A percentile compares a stretch with the other conserved stretches of the same genome.
These are phyloP conservation scores for Arenaria interpres DNA, from an alignment of 2,113 vertebrate species.

Conservation along the genomic window DNA sequence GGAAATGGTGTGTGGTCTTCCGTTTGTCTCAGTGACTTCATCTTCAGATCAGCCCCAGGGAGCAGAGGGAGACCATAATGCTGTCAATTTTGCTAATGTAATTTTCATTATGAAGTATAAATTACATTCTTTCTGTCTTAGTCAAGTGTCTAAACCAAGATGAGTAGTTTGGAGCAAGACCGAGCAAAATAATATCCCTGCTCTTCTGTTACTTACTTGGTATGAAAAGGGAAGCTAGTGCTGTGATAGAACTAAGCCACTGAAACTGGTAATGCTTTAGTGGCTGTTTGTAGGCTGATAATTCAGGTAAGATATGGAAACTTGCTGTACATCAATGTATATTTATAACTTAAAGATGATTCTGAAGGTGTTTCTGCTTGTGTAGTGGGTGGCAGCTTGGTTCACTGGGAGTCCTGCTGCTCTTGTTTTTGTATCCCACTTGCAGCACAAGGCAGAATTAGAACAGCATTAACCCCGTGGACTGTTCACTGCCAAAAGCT, in stretches of 20 bases:
- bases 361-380: neutral
- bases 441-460: neutral
- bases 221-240: neutral
- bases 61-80: neutral
- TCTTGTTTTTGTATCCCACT: neutral
- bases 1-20: neutral
- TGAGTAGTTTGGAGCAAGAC: neutral
- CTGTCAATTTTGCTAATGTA: neutral
- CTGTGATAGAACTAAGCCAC: neutral
- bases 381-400: neutral
- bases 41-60: neutral
- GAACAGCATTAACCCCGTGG: neutral
- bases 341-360: neutral
- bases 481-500: neutral
- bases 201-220: neutral
- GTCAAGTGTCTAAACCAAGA: neutral
- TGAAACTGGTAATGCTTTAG: neutral
- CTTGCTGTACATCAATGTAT: neutral
- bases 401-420: neutral
- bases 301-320: neutral
- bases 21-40: neutral
- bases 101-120: neutral
- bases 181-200: neutral
- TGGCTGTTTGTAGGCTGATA: neutral
- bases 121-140: neutral